These are phyloP conservation scores for Pheucticus melanocephalus DNA, from an alignment of 2,113 vertebrate species.

Conservation along the genomic window DNA sequence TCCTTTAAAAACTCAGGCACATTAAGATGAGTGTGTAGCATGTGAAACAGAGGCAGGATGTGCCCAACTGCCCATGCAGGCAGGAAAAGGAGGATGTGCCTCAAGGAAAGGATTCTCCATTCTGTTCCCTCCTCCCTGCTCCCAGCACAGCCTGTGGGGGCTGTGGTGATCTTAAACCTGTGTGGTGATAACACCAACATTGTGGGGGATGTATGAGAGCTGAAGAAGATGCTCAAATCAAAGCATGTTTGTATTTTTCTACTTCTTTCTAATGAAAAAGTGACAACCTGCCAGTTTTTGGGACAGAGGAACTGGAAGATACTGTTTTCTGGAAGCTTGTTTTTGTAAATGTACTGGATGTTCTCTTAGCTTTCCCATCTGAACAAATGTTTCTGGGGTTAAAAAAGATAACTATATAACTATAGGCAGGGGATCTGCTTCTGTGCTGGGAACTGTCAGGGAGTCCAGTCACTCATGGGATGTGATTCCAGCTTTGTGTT, in stretches of 20 bases:
- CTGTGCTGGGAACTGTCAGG: accelerated
- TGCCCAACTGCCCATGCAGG: accelerated
- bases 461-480: accelerated
- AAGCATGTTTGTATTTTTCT: not conserved
- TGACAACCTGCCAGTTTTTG: not conserved
- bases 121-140: not conserved
- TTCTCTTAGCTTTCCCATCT: not conserved
- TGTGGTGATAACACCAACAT: not conserved
- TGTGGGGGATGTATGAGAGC: not conserved
- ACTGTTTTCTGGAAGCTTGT: not conserved
- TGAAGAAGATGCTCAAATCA: not conserved
- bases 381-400: not conserved
- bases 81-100: not conserved
- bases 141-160: not conserved
- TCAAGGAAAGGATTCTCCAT: not conserved
- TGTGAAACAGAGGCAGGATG: not conserved
- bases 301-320: not conserved
- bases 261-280: not conserved
- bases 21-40: not conserved
- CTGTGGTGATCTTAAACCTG: not conserved
- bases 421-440: not conserved
- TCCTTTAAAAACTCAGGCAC: not conserved
- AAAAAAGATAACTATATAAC: not conserved
- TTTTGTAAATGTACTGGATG: not conserved
- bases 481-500: not conserved